These are phyloP conservation scores for Barnardius zonarius DNA, from an alignment of 2,113 vertebrate genomes.

Conservation along the genomic window DNA sequence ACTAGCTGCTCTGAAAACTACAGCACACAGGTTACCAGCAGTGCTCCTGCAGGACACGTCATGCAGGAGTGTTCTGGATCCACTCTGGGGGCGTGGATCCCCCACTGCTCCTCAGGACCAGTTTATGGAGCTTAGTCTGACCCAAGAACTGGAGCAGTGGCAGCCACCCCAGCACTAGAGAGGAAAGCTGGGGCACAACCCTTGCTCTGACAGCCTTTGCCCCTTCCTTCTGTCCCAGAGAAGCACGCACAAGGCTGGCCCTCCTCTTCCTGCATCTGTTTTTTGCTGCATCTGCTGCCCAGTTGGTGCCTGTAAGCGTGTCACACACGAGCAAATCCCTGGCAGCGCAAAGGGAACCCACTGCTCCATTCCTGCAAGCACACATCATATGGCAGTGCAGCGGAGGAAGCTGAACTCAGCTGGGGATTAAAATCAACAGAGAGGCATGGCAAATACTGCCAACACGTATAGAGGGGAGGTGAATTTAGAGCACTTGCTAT, in stretches of 20 bases:
- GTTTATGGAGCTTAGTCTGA: background rate
- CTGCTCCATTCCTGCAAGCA: background rate
- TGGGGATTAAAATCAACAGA: background rate
- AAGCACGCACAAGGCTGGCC: background rate
- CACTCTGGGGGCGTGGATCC: accelerated
- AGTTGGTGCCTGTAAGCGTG: background rate
- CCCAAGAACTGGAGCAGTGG: background rate
- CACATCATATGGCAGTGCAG: background rate
- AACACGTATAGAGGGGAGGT: background rate
- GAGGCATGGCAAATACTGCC: background rate
- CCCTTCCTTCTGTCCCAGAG: background rate
- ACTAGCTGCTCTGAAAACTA: accelerated
- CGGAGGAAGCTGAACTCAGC: background rate
- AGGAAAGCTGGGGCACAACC: background rate
- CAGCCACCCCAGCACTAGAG: background rate
- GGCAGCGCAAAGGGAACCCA: background rate
- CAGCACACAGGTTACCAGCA: background rate
- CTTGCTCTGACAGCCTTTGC: background rate
- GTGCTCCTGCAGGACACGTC: accelerated
- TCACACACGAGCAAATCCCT: background rate
- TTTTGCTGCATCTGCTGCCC: background rate
- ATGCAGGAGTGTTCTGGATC: background rate
- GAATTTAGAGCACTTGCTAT: background rate
- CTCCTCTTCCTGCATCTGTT: background rate
- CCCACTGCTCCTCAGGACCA: background rate